These are phyloP conservation scores for Glaucopsyche alexis DNA, from an alignment of 2,888 invertebrate genomes.

Conservation along the genomic window DNA sequence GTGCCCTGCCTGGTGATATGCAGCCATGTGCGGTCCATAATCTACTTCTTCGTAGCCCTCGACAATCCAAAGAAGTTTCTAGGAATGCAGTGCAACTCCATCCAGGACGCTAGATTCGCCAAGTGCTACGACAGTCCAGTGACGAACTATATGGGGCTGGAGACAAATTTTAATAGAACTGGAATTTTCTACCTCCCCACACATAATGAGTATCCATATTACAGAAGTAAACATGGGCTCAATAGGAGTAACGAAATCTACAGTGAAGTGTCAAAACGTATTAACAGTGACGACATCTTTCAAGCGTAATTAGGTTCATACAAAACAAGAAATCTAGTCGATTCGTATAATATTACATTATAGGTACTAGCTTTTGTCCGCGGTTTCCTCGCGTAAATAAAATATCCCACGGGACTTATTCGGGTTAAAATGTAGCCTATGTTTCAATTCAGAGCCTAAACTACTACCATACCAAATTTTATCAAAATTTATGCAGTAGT, in stretches of 20 bases:
- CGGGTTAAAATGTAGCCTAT: too few relatives aligned
- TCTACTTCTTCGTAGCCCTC: slow-evolving; percentile 69
- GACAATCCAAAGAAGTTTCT: slow-evolving; percentile 69
- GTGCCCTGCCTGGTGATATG: slow-evolving; percentile 65
- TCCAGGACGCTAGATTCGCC: slow-evolving; percentile 64
- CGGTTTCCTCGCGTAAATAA: too few relatives aligned
- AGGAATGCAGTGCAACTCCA: slow-evolving; percentile 55
- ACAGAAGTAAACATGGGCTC: slow-evolving; percentile 58
- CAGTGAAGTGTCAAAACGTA: slow-evolving; percentile 47
- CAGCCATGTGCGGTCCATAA: slow-evolving; percentile 56
- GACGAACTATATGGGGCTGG: slow-evolving; percentile 59
- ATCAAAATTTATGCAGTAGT: too few relatives aligned
- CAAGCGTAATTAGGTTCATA: slow-evolving; percentile 29
- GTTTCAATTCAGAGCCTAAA: too few relatives aligned
- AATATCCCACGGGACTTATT: too few relatives aligned
- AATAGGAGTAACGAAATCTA: slow-evolving; percentile 64
- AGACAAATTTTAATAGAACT: slow-evolving; percentile 56
- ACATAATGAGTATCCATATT: slow-evolving; percentile 66
- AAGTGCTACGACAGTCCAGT: slow-evolving; percentile 59
- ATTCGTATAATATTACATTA: too few relatives aligned
- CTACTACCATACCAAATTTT: too few relatives aligned
- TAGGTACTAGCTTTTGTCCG: too few relatives aligned
- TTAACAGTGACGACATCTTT: slow-evolving; percentile 59
- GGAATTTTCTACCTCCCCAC: slow-evolving; percentile 67
- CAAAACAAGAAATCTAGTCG: too few relatives aligned